phyloP scores from a whole-genome alignment of 1,140 invertebrate genomes.

The Mesaphorura yosii region DNA sequence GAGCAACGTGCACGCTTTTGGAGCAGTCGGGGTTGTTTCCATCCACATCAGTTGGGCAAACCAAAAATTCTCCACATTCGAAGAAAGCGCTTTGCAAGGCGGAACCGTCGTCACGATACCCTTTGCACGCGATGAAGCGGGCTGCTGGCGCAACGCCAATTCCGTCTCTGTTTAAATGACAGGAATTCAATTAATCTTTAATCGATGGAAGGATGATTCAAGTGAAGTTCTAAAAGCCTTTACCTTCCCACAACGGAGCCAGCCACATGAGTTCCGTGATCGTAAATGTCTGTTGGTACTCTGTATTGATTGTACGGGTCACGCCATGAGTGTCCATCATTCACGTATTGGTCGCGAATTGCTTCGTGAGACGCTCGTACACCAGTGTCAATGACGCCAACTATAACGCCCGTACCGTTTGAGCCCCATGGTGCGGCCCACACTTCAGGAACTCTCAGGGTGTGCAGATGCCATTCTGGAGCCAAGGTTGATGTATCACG shows the following conservation, averaged over 20 bases:
- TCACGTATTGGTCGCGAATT: not conserved
- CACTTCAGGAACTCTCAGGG: not conserved
- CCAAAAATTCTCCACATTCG: conserved; percentile 9
- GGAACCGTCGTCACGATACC: not conserved
- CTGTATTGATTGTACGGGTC: conserved; percentile 3
- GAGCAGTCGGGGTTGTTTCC: not conserved
- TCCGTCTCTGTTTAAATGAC: not conserved
- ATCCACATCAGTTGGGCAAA: conserved; percentile 1
- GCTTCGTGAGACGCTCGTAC: not conserved
- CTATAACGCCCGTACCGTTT: not conserved
- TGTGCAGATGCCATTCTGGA: not conserved
- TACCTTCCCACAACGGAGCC: conserved; percentile 4
- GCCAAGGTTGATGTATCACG: not conserved
- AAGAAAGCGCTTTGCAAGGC: not conserved
- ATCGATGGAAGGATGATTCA: not conserved
- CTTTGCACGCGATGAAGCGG: conserved; percentile 7
- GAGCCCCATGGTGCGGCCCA: not conserved
- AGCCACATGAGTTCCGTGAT: conserved; percentile 13
- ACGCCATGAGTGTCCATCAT: conserved; percentile 1
- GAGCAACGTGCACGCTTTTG: not conserved
- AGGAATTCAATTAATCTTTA: not conserved
- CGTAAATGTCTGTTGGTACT: conserved; percentile 3
- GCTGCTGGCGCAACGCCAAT: conserved; percentile 11
- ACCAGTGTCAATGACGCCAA: conserved; percentile 1
- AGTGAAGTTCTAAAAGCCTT: not conserved